Conservation (phyloP, 2,797 vertebrate genomes). For the Darevskia mixta region DNA sequence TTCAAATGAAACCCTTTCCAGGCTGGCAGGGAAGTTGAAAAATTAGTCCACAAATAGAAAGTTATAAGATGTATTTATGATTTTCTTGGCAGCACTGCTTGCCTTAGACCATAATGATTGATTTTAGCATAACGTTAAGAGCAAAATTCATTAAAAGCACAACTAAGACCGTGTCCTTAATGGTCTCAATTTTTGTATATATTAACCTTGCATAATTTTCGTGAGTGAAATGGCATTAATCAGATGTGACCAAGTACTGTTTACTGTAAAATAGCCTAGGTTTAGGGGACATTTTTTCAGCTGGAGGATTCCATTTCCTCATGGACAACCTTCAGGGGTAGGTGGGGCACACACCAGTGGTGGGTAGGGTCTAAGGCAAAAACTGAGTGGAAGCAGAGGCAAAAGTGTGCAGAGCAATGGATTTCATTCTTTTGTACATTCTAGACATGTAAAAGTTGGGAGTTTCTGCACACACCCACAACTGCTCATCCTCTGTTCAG, state of each 20-base stretch:
- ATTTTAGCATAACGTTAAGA: not conserved
- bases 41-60: constrained; percentile 40
- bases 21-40: constrained; percentile 9
- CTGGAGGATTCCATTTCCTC: too few relatives aligned
- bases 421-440: too few relatives aligned
- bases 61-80: constrained; percentile 25
- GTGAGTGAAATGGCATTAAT: not conserved
- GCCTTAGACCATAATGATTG: not conserved
- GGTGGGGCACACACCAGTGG: too few relatives aligned
- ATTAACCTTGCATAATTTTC: not conserved
- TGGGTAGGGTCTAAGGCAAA: too few relatives aligned
- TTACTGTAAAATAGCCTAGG: not conserved
- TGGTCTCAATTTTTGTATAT: not conserved
- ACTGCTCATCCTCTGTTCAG: too few relatives aligned
- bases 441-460: too few relatives aligned
- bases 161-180: not conserved
- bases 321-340: too few relatives aligned
- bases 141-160: constrained; percentile 15
- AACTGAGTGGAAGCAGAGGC: too few relatives aligned
- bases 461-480: too few relatives aligned
- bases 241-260: not conserved
- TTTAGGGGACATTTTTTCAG: too few relatives aligned
- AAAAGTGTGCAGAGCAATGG: too few relatives aligned
- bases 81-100: constrained; percentile 23
- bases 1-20: constrained; percentile 12